Conservation (phyloP, 2,797 vertebrate genomes). For the Onychomys torridus region DNA sequence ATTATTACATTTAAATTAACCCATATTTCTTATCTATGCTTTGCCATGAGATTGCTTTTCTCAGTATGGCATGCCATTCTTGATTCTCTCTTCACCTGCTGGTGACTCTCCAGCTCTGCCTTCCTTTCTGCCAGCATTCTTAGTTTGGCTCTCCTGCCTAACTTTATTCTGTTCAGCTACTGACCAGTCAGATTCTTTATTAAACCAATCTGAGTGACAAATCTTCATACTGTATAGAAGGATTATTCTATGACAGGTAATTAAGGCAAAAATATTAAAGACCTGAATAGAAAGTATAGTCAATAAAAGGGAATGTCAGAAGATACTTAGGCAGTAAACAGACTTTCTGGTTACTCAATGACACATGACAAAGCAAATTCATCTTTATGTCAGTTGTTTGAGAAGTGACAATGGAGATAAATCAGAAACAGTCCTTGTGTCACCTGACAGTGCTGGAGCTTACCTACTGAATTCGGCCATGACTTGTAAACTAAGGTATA, state of each 20-base stretch:
- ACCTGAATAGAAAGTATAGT: fast-evolving
- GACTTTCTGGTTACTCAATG: not conserved
- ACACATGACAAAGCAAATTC: not conserved
- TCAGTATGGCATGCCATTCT: no score
- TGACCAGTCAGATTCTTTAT: no score
- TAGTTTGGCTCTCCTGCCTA: no score
- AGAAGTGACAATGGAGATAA: not conserved
- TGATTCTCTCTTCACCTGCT: no score
- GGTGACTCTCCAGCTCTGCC: no score
- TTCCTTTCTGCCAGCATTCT: no score
- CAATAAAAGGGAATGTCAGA: not conserved
- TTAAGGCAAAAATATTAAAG: not conserved
- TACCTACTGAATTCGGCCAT: not conserved
- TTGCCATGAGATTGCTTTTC: no score
- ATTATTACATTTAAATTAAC: no score
- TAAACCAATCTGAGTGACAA: no score
- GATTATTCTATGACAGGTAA: not conserved
- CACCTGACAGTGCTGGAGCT: fast-evolving
- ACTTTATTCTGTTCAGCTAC: no score
- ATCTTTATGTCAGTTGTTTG: not conserved
- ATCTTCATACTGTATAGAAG: no score
- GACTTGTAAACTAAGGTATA: not conserved
- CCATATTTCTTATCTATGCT: no score
- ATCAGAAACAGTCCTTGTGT: not conserved
- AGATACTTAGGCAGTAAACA: not conserved